Conservation (phyloP, 2,113 vertebrate genomes). For the Gavia stellata region DNA sequence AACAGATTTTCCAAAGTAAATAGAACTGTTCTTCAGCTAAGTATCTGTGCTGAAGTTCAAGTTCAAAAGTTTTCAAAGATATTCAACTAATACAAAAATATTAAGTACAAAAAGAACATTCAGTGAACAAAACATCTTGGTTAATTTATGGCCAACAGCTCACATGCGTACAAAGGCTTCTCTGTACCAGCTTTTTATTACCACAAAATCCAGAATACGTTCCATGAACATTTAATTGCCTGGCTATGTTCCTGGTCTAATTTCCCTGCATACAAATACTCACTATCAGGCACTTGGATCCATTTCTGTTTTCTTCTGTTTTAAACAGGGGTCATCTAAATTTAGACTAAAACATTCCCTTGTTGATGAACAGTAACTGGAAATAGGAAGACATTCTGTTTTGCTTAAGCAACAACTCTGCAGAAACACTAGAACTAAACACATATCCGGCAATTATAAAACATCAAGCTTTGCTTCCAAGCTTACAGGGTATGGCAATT, state of each 20-base stretch:
- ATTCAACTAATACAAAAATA: neutral
- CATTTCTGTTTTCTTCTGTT: constrained; percentile 50
- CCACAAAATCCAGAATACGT: constrained; percentile 9
- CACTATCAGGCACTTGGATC: constrained; percentile 39
- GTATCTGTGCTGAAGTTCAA: neutral
- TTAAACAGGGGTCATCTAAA: constrained; percentile 66
- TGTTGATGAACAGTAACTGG: constrained; percentile 51
- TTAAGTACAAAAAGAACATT: constrained; percentile 22
- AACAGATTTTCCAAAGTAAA: constrained; percentile 8
- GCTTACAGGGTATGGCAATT: neutral
- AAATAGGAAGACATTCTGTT: constrained; percentile 59
- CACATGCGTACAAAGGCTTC: constrained; percentile 1
- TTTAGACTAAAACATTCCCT: constrained; percentile 63
- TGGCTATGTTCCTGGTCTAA: constrained; percentile 23
- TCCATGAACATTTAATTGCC: constrained; percentile 29
- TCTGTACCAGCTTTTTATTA: constrained; percentile 44
- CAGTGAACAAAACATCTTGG: constrained; percentile 1
- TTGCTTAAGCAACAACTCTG: constrained; percentile 22
- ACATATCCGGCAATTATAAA: neutral
- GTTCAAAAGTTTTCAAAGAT: neutral
- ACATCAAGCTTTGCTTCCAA: neutral
- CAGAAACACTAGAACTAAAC: neutral
- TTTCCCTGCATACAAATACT: constrained; percentile 34
- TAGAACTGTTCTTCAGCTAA: neutral
- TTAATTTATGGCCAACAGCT: constrained; percentile 19